Evolutionary conservation across 2,113 vertebrate genomes (phyloP).

Genomic region (Mirza zaza): DNA sequence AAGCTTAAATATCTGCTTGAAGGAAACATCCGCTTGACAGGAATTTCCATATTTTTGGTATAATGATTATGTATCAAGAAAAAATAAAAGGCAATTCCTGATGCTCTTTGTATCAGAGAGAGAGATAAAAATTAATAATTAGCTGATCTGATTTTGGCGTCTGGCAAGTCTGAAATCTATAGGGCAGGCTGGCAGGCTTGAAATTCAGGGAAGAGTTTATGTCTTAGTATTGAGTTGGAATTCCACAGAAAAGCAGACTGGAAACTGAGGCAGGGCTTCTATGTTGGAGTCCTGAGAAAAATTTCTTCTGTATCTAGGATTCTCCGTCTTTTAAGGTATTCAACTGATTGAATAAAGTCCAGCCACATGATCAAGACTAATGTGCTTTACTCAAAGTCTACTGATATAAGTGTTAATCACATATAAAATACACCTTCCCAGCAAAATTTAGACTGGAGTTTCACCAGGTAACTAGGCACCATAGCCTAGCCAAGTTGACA

Average conservation of each 20-base stretch:
- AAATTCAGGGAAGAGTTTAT: not conserved
- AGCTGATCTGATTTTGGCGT: not conserved
- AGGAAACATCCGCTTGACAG: not conserved
- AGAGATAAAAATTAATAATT: not conserved
- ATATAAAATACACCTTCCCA: not conserved
- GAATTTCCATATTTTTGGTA: not conserved
- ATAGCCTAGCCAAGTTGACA: not conserved
- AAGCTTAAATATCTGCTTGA: not conserved
- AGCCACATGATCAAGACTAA: not conserved
- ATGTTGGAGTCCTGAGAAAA: not conserved
- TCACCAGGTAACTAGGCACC: not conserved
- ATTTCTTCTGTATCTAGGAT: not conserved
- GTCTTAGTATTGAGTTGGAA: not conserved
- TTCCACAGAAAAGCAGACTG: not conserved
- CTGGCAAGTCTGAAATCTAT: not conserved
- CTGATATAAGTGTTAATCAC: not conserved
- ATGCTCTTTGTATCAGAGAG: not conserved
- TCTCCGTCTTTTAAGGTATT: not conserved
- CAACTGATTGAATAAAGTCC: accelerated
- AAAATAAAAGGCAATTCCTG: not conserved
- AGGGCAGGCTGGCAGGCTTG: not conserved
- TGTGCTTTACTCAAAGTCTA: not conserved
- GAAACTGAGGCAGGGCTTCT: not conserved
- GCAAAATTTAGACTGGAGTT: not conserved
- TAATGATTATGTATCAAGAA: not conserved